Percentiles rank a stretch among this genome's conserved stretches.
These are phyloP conservation scores for Gastrophryne carolinensis DNA, from an alignment of 2,797 vertebrate genomes.

Conservation along the genomic window DNA sequence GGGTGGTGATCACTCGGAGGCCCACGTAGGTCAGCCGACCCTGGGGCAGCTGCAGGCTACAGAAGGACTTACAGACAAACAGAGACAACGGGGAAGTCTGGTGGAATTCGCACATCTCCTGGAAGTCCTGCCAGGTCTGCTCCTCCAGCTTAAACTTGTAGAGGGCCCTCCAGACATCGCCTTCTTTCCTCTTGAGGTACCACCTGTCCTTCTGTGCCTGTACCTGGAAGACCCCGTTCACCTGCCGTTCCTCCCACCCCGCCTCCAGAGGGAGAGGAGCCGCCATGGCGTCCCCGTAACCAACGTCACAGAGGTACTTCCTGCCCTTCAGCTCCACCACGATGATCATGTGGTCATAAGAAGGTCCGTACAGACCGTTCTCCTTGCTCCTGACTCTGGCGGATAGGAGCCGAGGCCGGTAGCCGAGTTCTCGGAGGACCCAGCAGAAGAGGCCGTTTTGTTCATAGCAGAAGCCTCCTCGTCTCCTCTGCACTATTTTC, in stretches of 20 bases:
- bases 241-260: conserved; percentile 61
- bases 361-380: conserved; percentile 65
- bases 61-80: conserved; percentile 75
- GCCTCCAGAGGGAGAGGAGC: conserved; percentile 71
- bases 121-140: conserved; percentile 63
- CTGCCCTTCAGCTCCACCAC: conserved; percentile 64
- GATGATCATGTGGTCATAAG: conserved; percentile 68
- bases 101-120: conserved; percentile 72
- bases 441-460: conserved; percentile 75
- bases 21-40: conserved; percentile 70
- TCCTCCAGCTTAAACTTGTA: conserved; percentile 73
- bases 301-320: conserved; percentile 74
- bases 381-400: conserved; percentile 62
- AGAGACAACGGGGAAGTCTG: conserved; percentile 71
- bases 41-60: conserved; percentile 61
- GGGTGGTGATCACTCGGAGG: conserved; percentile 60
- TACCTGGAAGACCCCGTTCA: conserved; percentile 65
- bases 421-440: conserved; percentile 69
- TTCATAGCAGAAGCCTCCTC: conserved; percentile 76
- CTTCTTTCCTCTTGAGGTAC: conserved; percentile 59
- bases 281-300: conserved; percentile 63
- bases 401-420: conserved; percentile 62
- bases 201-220: conserved; percentile 34
- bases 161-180: conserved; percentile 56
- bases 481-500: conserved; percentile 68